Percentiles rank a stretch among this genome's conserved stretches.
Conservation (phyloP, 2,113 vertebrate species). For the Gopherus evgoodei region DNA sequence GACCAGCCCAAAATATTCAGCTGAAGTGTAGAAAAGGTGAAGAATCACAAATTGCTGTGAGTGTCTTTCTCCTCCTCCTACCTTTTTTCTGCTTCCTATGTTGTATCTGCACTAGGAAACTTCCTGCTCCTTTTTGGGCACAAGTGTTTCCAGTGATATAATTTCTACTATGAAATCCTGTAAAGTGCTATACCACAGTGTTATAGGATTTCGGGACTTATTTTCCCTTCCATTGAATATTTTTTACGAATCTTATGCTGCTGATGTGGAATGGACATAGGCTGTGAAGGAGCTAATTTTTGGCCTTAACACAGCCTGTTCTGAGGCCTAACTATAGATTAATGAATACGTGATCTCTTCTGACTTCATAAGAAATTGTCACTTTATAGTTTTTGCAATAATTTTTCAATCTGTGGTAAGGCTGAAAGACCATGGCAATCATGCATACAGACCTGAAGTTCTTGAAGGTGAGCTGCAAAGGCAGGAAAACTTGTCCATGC, state of each 20-base stretch:
- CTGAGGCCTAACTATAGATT: not conserved
- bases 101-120: not conserved
- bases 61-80: not conserved
- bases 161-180: not conserved
- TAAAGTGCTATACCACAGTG: not conserved
- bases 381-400: not conserved
- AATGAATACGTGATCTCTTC: fast-evolving
- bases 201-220: not conserved
- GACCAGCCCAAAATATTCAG: not conserved
- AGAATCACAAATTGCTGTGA: not conserved
- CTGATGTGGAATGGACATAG: not conserved
- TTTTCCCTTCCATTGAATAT: not conserved
- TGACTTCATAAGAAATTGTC: not conserved
- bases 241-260: not conserved
- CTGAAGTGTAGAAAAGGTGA: not conserved
- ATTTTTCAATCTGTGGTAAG: not conserved
- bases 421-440: not conserved
- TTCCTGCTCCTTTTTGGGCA: not conserved
- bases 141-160: not conserved
- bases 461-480: not conserved
- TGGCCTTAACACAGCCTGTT: not conserved
- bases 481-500: not conserved
- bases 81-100: not conserved
- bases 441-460: not conserved
- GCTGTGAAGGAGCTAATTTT: not conserved